Base-by-base conservation (phyloP, 2,888 invertebrate species). In the Oxyscelio sp. region DNA sequence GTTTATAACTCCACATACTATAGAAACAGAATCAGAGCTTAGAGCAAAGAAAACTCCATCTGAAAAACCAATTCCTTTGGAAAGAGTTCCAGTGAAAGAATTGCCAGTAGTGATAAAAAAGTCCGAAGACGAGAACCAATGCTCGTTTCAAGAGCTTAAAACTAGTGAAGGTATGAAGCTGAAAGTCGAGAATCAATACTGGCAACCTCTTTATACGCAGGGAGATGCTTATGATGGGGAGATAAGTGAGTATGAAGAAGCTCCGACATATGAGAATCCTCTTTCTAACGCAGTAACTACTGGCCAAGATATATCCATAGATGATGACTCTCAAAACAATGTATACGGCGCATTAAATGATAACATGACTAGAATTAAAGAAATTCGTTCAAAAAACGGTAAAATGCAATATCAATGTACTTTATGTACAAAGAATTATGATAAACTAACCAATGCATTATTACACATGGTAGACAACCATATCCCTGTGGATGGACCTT, bases 401-500 rank as follows among this genome's bases (percentile, higher is more conserved):
- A 56, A 59, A 6, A 89, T 88, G 11, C 89, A 91, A 34, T 94
- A 91, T 66, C 94, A 94, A 45, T 94, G 94, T 34, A 93, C 93
- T 0, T 73, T 94, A 19, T 94, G 94, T 68, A 82, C 90, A 56
- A 91, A 93, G 68, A 92, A 92, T 80, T 94, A 93, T 59, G 83
- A 90, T 1, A 87, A 92, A 52, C 59, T 94, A 1, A 88, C 91
- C 0, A 90, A 83, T 4, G 89, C 89, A 2, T 71, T 94, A 2
- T 75, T 88, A 31, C 94, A 94, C 34, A 92, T 89, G 0, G 92
- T 94, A 0, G 92, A 94, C 50, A 92, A 92, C 66, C 94, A 94
- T 34, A 90, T 94, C 0, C 92, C 93, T 2, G 89, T 83, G 0
- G 89, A 85, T 1, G 94, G 94, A 0, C 94, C 95, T 0, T 95